Percentiles rank a stretch among this genome's conserved stretches.
These are phyloP conservation scores for Argentina silus DNA, from an alignment of 2,797 vertebrate species.

Conservation along the genomic window DNA sequence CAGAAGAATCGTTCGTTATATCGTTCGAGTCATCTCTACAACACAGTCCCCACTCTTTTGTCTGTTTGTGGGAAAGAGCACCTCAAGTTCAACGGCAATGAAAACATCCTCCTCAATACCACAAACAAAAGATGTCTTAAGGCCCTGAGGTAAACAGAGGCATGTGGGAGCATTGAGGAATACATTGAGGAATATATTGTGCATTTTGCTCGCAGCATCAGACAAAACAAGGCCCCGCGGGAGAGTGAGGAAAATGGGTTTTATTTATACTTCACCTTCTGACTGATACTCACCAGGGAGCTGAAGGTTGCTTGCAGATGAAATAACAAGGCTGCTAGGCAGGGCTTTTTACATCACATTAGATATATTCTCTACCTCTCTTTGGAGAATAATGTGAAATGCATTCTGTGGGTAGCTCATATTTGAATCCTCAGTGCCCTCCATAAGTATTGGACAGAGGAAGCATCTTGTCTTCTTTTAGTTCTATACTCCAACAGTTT, in stretches of 20 bases:
- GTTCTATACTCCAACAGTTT: too few species aligned
- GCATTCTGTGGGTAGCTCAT: not conserved
- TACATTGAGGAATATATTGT: conserved; percentile 27
- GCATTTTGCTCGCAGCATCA: conserved; percentile 36
- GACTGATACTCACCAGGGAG: conserved; percentile 18
- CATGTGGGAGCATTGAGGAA: conserved; percentile 27
- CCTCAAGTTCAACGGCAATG: conserved; percentile 7
- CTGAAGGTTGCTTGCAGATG: not conserved
- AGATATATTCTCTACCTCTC: not conserved
- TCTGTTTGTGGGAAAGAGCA: conserved; percentile 4
- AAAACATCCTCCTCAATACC: conserved; percentile 8
- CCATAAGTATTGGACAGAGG: too few species aligned
- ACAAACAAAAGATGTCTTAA: conserved; percentile 8
- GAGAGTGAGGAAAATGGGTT: conserved; percentile 24
- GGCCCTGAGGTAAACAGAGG: conserved; percentile 8
- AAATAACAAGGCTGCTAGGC: not conserved
- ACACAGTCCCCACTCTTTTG: not conserved
- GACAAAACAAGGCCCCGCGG: conserved; percentile 38
- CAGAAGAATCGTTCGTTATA: not conserved
- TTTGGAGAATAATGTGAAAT: conserved; percentile 11
- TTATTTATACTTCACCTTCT: conserved; percentile 33
- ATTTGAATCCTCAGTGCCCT: too few species aligned
- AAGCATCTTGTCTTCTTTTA: too few species aligned
- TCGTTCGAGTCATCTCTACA: not conserved
- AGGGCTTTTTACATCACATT: not conserved